These are phyloP conservation scores for Etheostoma spectabile DNA, from an alignment of 2,113 vertebrate genomes.

Conservation along the genomic window DNA sequence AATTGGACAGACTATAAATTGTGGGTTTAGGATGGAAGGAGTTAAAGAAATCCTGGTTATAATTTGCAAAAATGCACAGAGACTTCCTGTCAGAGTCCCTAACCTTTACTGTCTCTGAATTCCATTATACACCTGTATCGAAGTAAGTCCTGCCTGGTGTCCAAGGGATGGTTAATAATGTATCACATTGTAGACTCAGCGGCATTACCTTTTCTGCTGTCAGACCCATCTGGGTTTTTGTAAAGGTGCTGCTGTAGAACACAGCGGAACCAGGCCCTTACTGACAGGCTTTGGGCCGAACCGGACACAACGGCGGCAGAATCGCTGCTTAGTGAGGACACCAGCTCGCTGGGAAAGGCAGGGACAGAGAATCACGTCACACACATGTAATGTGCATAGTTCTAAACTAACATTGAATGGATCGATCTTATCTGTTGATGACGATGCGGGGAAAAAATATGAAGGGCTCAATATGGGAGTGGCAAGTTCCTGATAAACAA, in stretches of 20 bases:
- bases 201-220: conserved; percentile 77
- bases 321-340: conserved; percentile 81
- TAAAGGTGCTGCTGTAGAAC: conserved; percentile 93
- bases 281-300: conserved; percentile 89
- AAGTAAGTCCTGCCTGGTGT: not conserved
- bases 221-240: conserved; percentile 79
- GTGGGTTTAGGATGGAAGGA: not conserved
- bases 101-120: not conserved
- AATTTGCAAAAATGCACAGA: not conserved
- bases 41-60: not conserved
- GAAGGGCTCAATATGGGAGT: not conserved
- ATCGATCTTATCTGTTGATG: not conserved
- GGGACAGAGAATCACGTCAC: not conserved
- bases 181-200: not conserved
- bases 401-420: not conserved
- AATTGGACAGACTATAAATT: too few species aligned
- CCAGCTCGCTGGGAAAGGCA: conserved; percentile 82
- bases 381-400: not conserved
- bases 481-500: not conserved
- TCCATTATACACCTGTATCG: not conserved
- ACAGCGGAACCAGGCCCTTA: conserved; percentile 95
- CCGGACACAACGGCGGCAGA: conserved; percentile 74
- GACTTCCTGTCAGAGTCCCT: not conserved
- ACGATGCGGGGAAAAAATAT: not conserved
- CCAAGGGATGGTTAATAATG: not conserved